Percentiles rank a stretch among this genome's conserved stretches.
phyloP scores from a whole-genome alignment of 2,888 invertebrate genomes.

The Drymonia ruficornis region DNA sequence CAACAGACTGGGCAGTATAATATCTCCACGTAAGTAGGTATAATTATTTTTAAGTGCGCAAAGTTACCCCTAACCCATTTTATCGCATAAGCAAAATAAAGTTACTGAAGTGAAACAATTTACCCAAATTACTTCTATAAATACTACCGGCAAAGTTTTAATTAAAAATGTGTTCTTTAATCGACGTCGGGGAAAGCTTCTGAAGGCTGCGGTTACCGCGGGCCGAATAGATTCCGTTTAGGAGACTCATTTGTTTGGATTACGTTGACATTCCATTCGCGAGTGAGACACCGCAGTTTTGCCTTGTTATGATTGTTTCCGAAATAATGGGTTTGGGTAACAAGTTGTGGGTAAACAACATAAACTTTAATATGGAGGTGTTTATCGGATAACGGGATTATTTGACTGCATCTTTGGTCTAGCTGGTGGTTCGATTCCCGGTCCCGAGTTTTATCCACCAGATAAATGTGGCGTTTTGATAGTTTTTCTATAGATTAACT shows the following conservation, averaged over 20 bases:
- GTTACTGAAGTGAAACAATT: constrained; percentile 5
- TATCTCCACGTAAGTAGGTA: neutral
- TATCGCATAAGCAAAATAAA: neutral
- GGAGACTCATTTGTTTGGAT: constrained; percentile 49
- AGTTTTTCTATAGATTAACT: too few relatives aligned
- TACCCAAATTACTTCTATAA: constrained; percentile 8
- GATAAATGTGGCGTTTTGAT: too few relatives aligned
- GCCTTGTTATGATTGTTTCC: constrained; percentile 49
- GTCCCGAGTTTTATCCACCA: too few relatives aligned
- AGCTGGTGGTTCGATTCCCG: too few relatives aligned
- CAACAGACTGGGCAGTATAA: too few relatives aligned
- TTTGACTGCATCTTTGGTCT: too few relatives aligned
- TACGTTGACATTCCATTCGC: constrained; percentile 54
- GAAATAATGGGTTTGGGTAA: constrained; percentile 29
- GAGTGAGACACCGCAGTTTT: constrained; percentile 40
- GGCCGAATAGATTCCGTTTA: constrained; percentile 31
- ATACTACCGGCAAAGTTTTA: constrained; percentile 7
- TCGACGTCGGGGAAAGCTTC: constrained; percentile 18
- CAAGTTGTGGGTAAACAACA: constrained; percentile 35
- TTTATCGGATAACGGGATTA: too few relatives aligned
- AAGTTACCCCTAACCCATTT: neutral
- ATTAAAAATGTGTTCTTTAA: constrained; percentile 20
- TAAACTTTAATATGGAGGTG: too few relatives aligned
- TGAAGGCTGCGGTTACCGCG: constrained; percentile 15
- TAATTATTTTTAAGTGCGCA: neutral